Evolutionary conservation across 2,888 invertebrate genomes (phyloP).

Genomic region (Aspidiotus rigidus): DNA sequence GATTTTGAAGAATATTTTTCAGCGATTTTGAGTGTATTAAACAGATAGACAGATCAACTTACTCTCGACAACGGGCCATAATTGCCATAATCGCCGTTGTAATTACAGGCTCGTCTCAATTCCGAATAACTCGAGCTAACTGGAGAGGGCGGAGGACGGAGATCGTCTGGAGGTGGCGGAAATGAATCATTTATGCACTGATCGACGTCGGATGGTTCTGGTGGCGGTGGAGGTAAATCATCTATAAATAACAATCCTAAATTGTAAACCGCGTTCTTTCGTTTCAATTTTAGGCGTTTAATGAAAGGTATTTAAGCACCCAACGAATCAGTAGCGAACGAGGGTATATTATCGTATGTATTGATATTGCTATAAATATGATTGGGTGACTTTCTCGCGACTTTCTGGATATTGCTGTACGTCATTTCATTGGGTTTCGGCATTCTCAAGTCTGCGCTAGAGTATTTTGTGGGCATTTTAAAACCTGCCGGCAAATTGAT

Average conservation of each 20-base stretch:
- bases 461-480: too few relatives aligned
- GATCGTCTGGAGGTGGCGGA: slow-evolving; percentile 54
- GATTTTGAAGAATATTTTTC: too few relatives aligned
- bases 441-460: neutral
- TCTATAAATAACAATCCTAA: slow-evolving; percentile 42
- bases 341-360: slow-evolving; percentile 38
- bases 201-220: slow-evolving; percentile 47
- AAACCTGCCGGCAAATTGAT: too few relatives aligned
- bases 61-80: slow-evolving; percentile 66
- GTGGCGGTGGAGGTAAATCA: slow-evolving; percentile 55
- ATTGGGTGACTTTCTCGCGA: slow-evolving; percentile 18
- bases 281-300: too few relatives aligned
- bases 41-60: slow-evolving; percentile 34
- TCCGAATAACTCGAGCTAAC: slow-evolving; percentile 87
- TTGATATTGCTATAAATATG: slow-evolving; percentile 35
- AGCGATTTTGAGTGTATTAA: too few relatives aligned
- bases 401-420: slow-evolving; percentile 27
- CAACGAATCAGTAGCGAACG: slow-evolving; percentile 36
- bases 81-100: slow-evolving; percentile 48
- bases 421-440: slow-evolving; percentile 20
- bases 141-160: slow-evolving; percentile 75
- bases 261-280: too few relatives aligned
- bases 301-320: slow-evolving; percentile 2
- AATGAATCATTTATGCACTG: slow-evolving; percentile 42
- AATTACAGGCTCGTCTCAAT: slow-evolving; percentile 65